Evolutionary conservation across 2,888 invertebrate species (phyloP), one percentile per base, ranked within the genome.

Genomic region (Athalia rosae): DNA sequence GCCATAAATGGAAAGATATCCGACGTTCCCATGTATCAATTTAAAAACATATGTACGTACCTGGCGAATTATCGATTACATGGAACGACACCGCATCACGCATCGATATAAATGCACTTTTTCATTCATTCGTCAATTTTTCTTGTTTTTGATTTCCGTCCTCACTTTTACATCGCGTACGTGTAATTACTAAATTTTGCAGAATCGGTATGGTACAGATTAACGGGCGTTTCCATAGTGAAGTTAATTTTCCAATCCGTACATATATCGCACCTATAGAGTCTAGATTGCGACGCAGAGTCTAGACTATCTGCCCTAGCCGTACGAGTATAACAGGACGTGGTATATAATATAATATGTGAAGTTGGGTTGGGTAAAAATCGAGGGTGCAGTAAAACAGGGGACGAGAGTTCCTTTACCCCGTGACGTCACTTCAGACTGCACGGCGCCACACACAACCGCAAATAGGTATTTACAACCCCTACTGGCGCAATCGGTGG

Each of bases 361-460:
- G 50, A 53, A 53, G 71, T 50, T 74, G 62, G 28, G 28, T 28
- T 28, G 28, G 28, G 28, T 28, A 28, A 28, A 28, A 28, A 28
- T 53, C 4, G 56, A 64, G 63, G 56, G 63, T 76, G 41, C 48
- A 41, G 4, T 5, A 3, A 53, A 15, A 13, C 48, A 53, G 63
- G 47, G 61, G 45, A 76, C n/a, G 62, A 61, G 66, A 77, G 77
- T 77, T 73, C 73, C 63, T 64, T 77, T 63, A 77, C 77, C 77
- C 77, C 77, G 69, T 71, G 63, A 77, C 77, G 77, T 73, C 73
- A 77, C 77, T 58, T 64, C 73, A 77, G 77, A 77, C 77, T 77
- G 56, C 63, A 77, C 63, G 74, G 28, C 77, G 74, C 73, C 67
- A 9, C 71, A 71, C 71, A 61, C 59, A 67, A 41, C 28, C 28